These are phyloP conservation scores for Coptodon bakossiorum DNA, from an alignment of 2,113 vertebrate genomes.

Conservation along the genomic window DNA sequence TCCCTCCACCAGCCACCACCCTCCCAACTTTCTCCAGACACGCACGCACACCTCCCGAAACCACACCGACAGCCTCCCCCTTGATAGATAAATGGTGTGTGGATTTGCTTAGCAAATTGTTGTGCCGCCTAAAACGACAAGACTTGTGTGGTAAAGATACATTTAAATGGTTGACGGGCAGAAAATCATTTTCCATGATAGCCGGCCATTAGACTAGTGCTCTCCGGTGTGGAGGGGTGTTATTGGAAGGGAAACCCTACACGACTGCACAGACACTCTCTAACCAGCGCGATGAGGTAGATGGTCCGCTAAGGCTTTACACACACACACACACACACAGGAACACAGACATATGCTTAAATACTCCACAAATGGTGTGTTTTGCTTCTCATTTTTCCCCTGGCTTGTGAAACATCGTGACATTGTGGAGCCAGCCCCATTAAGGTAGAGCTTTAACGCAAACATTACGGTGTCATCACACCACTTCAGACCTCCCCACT, in stretches of 20 bases:
- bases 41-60: background rate
- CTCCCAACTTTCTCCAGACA: conserved; percentile 31
- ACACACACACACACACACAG: background rate
- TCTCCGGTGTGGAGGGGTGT: conserved; percentile 30
- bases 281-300: conserved; percentile 33
- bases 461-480: conserved; percentile 72
- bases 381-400: conserved; percentile 56
- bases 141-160: conserved; percentile 62
- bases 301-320: conserved; percentile 30
- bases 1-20: background rate
- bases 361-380: conserved; percentile 39
- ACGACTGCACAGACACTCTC: conserved; percentile 21
- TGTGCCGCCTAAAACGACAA: conserved; percentile 57
- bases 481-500: conserved; percentile 69
- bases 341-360: conserved; percentile 26
- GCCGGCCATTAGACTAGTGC: conserved; percentile 40
- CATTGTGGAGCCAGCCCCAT: conserved; percentile 50
- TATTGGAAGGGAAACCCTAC: conserved; percentile 61
- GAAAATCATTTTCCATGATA: conserved; percentile 63
- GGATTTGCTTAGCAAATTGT: conserved; percentile 74
- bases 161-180: conserved; percentile 61
- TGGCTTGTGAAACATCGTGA: conserved; percentile 47
- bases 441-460: conserved; percentile 67
- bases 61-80: conserved; percentile 20
- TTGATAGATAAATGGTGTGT: conserved; percentile 60